Evolutionary conservation across 2,797 vertebrate genomes (phyloP).

Genomic region (Notolepis coatsorum): DNA sequence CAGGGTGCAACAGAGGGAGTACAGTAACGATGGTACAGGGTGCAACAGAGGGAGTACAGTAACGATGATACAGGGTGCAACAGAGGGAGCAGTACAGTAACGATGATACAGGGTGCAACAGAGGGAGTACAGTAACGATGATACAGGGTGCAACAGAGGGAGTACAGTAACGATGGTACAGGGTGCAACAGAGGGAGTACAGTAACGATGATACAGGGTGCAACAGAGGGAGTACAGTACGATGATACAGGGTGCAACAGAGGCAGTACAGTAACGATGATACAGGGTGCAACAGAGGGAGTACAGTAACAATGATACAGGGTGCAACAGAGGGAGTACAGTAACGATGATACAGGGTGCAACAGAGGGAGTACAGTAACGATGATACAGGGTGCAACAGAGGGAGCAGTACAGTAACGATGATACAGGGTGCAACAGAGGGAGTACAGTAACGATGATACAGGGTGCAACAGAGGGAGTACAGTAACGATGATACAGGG

Average conservation of each 20-base stretch:
- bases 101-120: not conserved
- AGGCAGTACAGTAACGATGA: constrained; percentile 15
- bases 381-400: not conserved
- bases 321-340: constrained; percentile 11
- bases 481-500: not conserved
- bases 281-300: constrained; percentile 1
- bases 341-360: not conserved
- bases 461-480: constrained; percentile 7
- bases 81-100: constrained; percentile 20
- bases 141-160: not conserved
- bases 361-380: constrained; percentile 15
- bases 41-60: constrained; percentile 10
- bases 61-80: not conserved
- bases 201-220: not conserved
- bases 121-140: constrained; percentile 15
- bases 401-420: constrained; percentile 18
- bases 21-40: not conserved
- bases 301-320: not conserved
- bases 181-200: constrained; percentile 10
- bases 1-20: constrained; percentile 7
- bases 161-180: constrained; percentile 1
- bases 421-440: not conserved
- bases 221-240: constrained; percentile 12
- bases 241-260: not conserved
- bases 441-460: constrained; percentile 13